Percentiles rank a stretch among this genome's conserved stretches.
Conservation (phyloP, 2,797 vertebrate species). For the Tenualosa thibaudeaui region DNA sequence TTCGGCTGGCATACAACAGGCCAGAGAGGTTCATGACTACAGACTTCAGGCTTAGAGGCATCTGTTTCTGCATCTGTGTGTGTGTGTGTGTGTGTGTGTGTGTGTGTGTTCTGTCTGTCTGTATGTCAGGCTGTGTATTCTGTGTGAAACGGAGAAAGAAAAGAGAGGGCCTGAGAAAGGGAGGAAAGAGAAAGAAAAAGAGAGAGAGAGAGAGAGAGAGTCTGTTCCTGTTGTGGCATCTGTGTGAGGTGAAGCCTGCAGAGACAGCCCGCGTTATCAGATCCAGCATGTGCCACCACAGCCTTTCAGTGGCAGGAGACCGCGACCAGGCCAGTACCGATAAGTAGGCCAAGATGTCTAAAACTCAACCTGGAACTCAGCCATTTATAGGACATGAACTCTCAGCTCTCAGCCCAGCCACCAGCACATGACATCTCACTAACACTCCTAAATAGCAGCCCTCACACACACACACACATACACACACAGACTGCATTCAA, state of each 20-base stretch:
- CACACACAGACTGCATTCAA: conserved; percentile 1
- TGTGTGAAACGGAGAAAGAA: neutral
- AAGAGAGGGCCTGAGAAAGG: neutral
- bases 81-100: conserved; percentile 5
- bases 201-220: neutral
- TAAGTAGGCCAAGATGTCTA: conserved; percentile 39
- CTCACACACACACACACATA: conserved; percentile 1
- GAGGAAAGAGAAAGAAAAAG: neutral
- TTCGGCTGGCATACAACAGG: neutral
- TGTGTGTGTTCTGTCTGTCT: neutral
- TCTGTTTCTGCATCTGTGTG: neutral
- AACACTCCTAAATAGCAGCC: conserved; percentile 3
- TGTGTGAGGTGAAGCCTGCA: conserved; percentile 25
- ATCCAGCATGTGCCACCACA: conserved; percentile 37
- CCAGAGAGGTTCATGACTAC: conserved; percentile 12
- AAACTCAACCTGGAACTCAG: conserved; percentile 23
- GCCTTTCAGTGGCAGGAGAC: conserved; percentile 34
- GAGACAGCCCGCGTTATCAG: conserved; percentile 37
- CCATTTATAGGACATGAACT: conserved; percentile 21
- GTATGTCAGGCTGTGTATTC: neutral
- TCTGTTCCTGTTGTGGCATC: neutral
- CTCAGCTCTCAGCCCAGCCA: neutral
- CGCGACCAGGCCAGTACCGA: conserved; percentile 34
- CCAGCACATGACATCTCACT: conserved; percentile 12
- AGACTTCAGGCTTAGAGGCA: no score